Evolutionary conservation across 2,888 invertebrate genomes (phyloP).

Genomic region (Amorpha juglandis): DNA sequence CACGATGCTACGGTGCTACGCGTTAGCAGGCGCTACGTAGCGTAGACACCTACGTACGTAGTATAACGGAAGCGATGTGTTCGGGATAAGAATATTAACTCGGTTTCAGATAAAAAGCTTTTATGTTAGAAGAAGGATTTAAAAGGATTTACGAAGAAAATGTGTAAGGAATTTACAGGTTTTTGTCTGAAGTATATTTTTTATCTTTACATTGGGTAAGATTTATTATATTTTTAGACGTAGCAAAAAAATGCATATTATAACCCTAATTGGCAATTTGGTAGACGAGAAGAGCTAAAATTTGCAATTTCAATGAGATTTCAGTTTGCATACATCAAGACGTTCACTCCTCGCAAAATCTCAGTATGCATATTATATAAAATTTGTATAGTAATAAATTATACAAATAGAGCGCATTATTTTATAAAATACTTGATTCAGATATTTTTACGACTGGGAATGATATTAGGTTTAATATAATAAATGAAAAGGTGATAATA

Average conservation of each 20-base stretch:
- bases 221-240: neutral
- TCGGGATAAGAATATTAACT: conserved; percentile 24
- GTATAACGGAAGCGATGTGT: conserved; percentile 21
- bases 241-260: neutral
- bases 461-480: too few species aligned
- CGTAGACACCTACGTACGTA: conserved; percentile 16
- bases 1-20: conserved; percentile 24
- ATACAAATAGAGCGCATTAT: too few species aligned
- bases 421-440: too few species aligned
- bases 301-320: conserved; percentile 17
- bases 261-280: neutral
- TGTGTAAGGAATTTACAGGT: conserved; percentile 13
- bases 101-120: conserved; percentile 23
- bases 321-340: conserved; percentile 6
- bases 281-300: neutral
- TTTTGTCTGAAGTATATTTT: neutral
- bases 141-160: conserved; percentile 18
- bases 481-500: too few species aligned
- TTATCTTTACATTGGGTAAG: neutral
- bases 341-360: neutral
- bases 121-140: conserved; percentile 21
- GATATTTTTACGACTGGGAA: too few species aligned
- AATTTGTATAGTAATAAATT: too few species aligned
- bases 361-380: too few species aligned
- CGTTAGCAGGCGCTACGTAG: conserved; percentile 5